Conservation (phyloP, 1,140 invertebrate species). For the Brachionus calyciflorus region DNA sequence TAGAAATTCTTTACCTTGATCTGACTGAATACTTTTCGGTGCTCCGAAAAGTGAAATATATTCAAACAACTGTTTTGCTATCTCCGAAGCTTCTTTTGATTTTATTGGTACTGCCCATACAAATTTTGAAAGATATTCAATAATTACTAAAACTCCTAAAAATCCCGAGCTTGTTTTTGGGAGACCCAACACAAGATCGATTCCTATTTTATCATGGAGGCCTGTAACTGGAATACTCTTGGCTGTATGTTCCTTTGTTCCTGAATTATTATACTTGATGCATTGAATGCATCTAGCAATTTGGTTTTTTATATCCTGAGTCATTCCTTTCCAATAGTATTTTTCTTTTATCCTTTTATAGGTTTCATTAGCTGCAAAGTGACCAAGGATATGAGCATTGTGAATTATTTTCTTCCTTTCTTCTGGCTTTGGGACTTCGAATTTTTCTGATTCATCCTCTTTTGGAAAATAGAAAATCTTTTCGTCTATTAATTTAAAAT, state of each 20-base stretch:
- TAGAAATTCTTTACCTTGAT: constrained; percentile 59
- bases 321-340: background rate
- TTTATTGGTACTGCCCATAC: background rate
- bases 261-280: background rate
- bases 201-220: background rate
- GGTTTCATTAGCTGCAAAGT: background rate
- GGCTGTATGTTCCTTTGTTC: background rate
- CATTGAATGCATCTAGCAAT: background rate
- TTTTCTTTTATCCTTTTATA: background rate
- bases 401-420: background rate
- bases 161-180: background rate
- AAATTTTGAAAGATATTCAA: background rate
- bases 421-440: background rate
- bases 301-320: background rate
- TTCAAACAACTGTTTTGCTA: background rate
- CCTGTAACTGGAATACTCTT: background rate
- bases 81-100: background rate
- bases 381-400: background rate
- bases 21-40: no score
- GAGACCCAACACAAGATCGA: background rate
- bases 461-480: background rate
- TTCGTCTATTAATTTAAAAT: background rate
- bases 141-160: background rate
- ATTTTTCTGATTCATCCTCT: background rate
- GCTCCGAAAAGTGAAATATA: constrained; percentile 52